Percentiles rank a stretch among this genome's conserved stretches.
phyloP scores from a whole-genome alignment of 2,888 invertebrate genomes.

The Cryptophagus acutangulus region DNA sequence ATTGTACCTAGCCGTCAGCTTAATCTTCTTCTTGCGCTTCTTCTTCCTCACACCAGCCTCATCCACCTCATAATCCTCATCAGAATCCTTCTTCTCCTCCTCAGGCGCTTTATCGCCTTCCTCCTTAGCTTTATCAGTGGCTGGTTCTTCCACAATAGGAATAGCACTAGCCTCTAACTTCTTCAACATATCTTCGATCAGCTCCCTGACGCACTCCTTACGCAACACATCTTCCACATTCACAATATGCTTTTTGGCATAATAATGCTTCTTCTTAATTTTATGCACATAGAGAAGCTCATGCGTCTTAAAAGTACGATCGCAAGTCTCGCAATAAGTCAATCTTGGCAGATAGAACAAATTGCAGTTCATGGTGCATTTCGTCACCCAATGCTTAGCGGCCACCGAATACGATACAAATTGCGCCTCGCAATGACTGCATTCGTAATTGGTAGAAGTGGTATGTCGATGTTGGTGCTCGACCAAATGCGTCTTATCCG shows the following conservation, averaged over 20 bases:
- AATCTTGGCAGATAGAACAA: slow-evolving; percentile 48
- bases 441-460: slow-evolving; percentile 48
- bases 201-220: slow-evolving; percentile 37
- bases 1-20: slow-evolving; percentile 25
- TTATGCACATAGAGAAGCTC: slow-evolving; percentile 55
- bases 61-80: slow-evolving; percentile 7
- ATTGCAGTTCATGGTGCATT: slow-evolving; percentile 47
- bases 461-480: slow-evolving; percentile 48
- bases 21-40: slow-evolving; percentile 15
- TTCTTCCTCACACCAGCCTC: slow-evolving; percentile 22
- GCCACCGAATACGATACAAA: slow-evolving; percentile 53
- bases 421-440: slow-evolving; percentile 46
- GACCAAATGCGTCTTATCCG: slow-evolving; percentile 50
- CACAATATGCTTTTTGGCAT: slow-evolving; percentile 40
- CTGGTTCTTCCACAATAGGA: slow-evolving; percentile 17
- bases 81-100: background rate
- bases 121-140: slow-evolving; percentile 8
- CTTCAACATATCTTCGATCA: slow-evolving; percentile 44
- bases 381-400: slow-evolving; percentile 53
- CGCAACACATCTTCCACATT: slow-evolving; percentile 17
- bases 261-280: slow-evolving; percentile 51
- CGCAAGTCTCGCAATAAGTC: slow-evolving; percentile 49
- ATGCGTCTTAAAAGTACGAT: slow-evolving; percentile 50
- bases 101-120: slow-evolving; percentile 19
- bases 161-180: slow-evolving; percentile 33